A percentile compares a stretch with the other conserved stretches of the same genome.
phyloP scores from a whole-genome alignment of 2,113 vertebrate genomes.

The Chamaetylas fuelleborni region DNA sequence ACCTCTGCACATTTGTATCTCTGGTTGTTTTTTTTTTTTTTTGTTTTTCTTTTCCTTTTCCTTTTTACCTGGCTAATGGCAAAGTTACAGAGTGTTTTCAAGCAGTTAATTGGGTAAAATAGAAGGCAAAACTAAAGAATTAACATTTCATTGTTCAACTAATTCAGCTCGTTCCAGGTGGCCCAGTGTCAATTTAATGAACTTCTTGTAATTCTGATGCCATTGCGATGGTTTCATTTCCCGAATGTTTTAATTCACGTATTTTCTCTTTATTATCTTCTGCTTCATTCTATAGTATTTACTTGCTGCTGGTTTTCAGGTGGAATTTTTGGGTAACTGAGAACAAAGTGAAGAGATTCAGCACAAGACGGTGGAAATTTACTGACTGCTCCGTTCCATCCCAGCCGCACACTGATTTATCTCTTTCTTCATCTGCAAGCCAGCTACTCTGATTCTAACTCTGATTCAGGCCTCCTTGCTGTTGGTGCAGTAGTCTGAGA shows the following conservation, averaged over 20 bases:
- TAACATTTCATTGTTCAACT: background rate
- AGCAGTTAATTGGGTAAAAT: background rate
- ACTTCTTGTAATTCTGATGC: background rate
- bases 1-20: no score
- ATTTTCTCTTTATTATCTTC: background rate
- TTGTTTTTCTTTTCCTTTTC: background rate
- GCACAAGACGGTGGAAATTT: slow-evolving; percentile 6
- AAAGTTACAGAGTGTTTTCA: background rate
- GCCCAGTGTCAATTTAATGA: background rate
- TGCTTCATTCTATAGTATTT: background rate
- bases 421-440: slow-evolving; percentile 16
- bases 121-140: background rate
- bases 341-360: background rate
- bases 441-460: background rate
- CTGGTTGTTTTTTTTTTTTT: no score
- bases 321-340: slow-evolving; percentile 10
- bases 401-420: background rate
- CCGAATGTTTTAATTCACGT: background rate
- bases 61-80: no score
- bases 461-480: background rate
- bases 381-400: background rate
- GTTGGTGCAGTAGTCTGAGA: background rate
- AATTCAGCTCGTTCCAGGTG: background rate
- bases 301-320: background rate
- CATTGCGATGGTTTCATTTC: slow-evolving; percentile 9